Percentiles rank a stretch among this genome's conserved stretches.
Conservation (phyloP, 1,140 invertebrate genomes). For the Rhyzopertha dominica region DNA sequence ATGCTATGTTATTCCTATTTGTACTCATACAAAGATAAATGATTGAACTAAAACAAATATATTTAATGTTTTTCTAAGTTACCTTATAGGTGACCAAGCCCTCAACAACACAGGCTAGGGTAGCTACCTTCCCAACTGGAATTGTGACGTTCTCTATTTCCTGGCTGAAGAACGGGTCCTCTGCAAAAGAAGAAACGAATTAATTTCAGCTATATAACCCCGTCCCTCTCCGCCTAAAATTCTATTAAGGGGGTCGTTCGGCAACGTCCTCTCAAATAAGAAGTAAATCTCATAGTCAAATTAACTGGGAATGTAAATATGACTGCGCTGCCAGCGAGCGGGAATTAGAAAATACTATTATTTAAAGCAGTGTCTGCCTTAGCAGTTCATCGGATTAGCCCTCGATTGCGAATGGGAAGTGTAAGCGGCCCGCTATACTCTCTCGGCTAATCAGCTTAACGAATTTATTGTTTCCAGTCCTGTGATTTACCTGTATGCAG, state of each 20-base stretch:
- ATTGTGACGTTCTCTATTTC: constrained; percentile 79
- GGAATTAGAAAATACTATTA: constrained; percentile 23
- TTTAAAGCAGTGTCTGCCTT: constrained; percentile 26
- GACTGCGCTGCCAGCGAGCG: constrained; percentile 20
- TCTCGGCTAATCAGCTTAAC: constrained; percentile 23
- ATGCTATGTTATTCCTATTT: too few species aligned
- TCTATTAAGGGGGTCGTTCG: constrained; percentile 2
- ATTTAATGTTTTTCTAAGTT: too few species aligned
- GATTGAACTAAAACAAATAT: too few species aligned
- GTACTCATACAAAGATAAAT: too few species aligned
- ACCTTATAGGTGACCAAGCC: constrained; percentile 81
- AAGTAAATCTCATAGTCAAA: constrained; percentile 27
- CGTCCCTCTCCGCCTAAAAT: too few species aligned
- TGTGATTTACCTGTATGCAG: constrained; percentile 18
- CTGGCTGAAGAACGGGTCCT: constrained; percentile 75
- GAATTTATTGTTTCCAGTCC: constrained; percentile 25
- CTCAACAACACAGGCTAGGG: constrained; percentile 74
- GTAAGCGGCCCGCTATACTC: constrained; percentile 19
- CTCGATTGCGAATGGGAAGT: constrained; percentile 22
- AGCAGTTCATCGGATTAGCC: constrained; percentile 26
- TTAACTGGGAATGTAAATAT: constrained; percentile 33
- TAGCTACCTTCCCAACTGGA: constrained; percentile 75
- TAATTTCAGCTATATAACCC: constrained; percentile 13
- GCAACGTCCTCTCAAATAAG: constrained; percentile 8
- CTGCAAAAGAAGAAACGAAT: constrained; percentile 48